phyloP scores from a whole-genome alignment of 1,140 invertebrate genomes.

The Brachionus sp. region DNA sequence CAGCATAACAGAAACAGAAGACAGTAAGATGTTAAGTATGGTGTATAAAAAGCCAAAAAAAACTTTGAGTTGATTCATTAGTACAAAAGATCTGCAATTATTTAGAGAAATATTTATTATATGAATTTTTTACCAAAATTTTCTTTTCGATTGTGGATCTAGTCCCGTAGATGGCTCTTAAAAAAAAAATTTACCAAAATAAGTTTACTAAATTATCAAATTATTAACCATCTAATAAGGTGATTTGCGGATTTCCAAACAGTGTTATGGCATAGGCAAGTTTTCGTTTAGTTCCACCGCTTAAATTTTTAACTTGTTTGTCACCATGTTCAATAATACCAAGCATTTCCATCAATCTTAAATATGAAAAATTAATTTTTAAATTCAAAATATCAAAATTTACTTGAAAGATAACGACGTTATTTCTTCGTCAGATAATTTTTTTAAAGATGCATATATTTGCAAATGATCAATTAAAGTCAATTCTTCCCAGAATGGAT shows the following conservation, averaged over 20 bases:
- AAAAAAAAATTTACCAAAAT: constrained; percentile 10
- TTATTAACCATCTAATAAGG: constrained; percentile 59
- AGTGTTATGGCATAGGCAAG: constrained; percentile 60
- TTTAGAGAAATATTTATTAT: too few species aligned
- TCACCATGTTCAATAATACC: constrained; percentile 75
- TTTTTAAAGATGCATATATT: constrained; percentile 69
- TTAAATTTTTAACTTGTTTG: constrained; percentile 50
- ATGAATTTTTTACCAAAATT: constrained; percentile 57
- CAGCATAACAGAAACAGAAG: too few species aligned
- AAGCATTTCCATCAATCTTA: constrained; percentile 69
- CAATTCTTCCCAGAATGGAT: constrained; percentile 74
- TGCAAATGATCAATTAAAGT: constrained; percentile 73
- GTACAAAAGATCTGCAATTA: too few species aligned
- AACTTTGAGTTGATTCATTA: too few species aligned
- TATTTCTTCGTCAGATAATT: constrained; percentile 54
- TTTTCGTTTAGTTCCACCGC: constrained; percentile 60
- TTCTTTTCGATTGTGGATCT: constrained; percentile 60
- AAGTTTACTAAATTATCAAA: too few species aligned
- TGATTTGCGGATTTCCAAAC: constrained; percentile 57
- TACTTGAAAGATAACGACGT: constrained; percentile 46
- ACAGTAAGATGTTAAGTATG: too few species aligned
- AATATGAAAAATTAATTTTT: background rate
- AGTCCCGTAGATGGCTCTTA: constrained; percentile 61
- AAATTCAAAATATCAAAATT: background rate
- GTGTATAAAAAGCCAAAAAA: too few species aligned